Evolutionary conservation across 1,140 invertebrate genomes (phyloP).

Genomic region (Drosophila bifasciata): DNA sequence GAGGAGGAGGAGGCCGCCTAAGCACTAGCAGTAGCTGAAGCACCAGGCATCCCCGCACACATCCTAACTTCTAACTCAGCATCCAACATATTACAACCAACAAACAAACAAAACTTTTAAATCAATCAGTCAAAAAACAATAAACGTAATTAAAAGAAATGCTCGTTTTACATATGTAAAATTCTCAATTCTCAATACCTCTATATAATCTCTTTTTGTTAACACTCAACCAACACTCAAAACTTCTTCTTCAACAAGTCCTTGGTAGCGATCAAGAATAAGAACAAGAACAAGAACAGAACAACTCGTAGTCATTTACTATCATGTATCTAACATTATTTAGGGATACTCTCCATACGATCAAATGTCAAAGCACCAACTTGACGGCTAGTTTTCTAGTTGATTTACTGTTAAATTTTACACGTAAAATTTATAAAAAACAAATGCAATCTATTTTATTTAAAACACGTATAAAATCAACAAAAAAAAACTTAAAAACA

Average conservation of each 20-base stretch:
- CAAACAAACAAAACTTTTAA: slow-evolving; percentile 66
- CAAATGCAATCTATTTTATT: slow-evolving; percentile 74
- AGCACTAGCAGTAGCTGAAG: slow-evolving; percentile 23
- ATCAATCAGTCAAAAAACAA: slow-evolving; percentile 80
- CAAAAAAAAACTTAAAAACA: slow-evolving; percentile 58
- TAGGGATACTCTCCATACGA: slow-evolving; percentile 55
- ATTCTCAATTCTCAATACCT: slow-evolving; percentile 77
- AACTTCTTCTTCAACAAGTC: slow-evolving; percentile 75
- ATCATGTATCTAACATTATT: slow-evolving; percentile 67
- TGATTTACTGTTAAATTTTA: slow-evolving; percentile 82
- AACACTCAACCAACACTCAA: slow-evolving; percentile 59
- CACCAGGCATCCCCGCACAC: slow-evolving; percentile 52
- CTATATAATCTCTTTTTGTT: slow-evolving; percentile 79
- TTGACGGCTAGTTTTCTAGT: slow-evolving; percentile 79
- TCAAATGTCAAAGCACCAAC: slow-evolving; percentile 70
- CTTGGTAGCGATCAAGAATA: slow-evolving; percentile 56
- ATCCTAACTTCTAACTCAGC: slow-evolving; percentile 82
- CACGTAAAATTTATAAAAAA: slow-evolving; percentile 82
- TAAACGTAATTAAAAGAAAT: slow-evolving; percentile 83
- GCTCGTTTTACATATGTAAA: slow-evolving; percentile 83
- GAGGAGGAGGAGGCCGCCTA: slow-evolving; percentile 89
- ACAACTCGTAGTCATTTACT: slow-evolving; percentile 43
- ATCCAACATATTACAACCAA: slow-evolving; percentile 71
- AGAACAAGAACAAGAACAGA: slow-evolving; percentile 24
- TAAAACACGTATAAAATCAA: slow-evolving; percentile 67